A percentile compares a stretch with the other conserved stretches of the same genome.
phyloP scores from a whole-genome alignment of 2,797 vertebrate genomes.

The Peromyscus aztecus region DNA sequence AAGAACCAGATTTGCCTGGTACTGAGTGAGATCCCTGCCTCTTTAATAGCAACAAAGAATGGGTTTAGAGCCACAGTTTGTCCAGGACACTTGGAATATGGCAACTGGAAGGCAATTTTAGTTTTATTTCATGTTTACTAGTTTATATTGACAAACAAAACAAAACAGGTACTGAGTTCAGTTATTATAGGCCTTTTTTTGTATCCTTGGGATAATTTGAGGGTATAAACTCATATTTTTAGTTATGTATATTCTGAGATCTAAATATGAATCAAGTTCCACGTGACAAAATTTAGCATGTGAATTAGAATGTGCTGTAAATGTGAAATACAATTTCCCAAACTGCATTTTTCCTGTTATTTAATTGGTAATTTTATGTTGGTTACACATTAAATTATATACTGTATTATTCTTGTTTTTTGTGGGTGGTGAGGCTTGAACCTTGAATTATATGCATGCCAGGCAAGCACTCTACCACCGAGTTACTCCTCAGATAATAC shows the following conservation, averaged over 20 bases:
- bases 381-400: not conserved
- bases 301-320: not conserved
- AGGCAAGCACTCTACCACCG: not conserved
- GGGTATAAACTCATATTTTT: not conserved
- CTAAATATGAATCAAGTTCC: not conserved
- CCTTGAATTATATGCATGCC: not conserved
- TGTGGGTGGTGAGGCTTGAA: not conserved
- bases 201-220: not conserved
- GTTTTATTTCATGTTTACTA: not conserved
- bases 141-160: not conserved
- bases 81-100: not conserved
- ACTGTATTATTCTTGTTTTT: not conserved
- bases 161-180: not conserved
- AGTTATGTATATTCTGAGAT: not conserved
- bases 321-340: not conserved
- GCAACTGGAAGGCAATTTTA: not conserved
- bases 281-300: not conserved
- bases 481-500: not conserved
- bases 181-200: not conserved
- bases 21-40: not conserved
- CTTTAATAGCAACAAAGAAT: not conserved
- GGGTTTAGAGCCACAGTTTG: not conserved
- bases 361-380: not conserved
- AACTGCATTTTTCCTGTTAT: not conserved
- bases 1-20: accelerated